These are phyloP conservation scores for Myanophis thanlyinensis DNA, from an alignment of 2,113 vertebrate genomes.

Conservation along the genomic window DNA sequence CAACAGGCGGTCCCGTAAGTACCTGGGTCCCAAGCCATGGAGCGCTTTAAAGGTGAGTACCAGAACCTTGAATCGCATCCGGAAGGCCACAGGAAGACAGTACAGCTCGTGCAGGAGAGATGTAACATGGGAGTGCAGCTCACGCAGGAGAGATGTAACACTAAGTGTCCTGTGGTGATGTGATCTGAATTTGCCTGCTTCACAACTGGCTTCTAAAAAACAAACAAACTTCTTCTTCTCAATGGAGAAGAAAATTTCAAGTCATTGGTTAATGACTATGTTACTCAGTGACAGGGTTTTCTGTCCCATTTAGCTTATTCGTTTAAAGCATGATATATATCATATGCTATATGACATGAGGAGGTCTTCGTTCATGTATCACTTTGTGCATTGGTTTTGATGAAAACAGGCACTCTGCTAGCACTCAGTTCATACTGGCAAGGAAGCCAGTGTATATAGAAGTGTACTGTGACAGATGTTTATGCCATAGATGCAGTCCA, in stretches of 20 bases:
- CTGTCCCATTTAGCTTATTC: background rate
- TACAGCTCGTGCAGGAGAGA: too few species aligned
- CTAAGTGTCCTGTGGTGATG: background rate
- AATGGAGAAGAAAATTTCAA: background rate
- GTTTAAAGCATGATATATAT: background rate
- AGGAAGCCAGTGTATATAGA: background rate
- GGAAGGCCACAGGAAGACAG: too few species aligned
- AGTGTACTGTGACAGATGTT: background rate
- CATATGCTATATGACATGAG: background rate
- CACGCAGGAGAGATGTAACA: too few species aligned
- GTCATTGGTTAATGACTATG: background rate
- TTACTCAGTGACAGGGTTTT: background rate
- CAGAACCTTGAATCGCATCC: too few species aligned
- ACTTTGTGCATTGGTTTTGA: background rate
- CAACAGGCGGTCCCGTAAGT: too few species aligned
- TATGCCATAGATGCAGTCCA: background rate
- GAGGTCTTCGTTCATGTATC: background rate
- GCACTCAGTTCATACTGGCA: background rate
- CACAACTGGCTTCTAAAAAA: background rate
- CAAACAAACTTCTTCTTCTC: too few species aligned
- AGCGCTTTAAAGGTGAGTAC: too few species aligned
- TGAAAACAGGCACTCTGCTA: background rate
- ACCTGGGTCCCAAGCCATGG: too few species aligned
- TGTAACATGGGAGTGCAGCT: too few species aligned
- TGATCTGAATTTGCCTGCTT: background rate